Base-by-base conservation (phyloP, 2,113 vertebrate genomes). In the Irena cyanogastra region DNA sequence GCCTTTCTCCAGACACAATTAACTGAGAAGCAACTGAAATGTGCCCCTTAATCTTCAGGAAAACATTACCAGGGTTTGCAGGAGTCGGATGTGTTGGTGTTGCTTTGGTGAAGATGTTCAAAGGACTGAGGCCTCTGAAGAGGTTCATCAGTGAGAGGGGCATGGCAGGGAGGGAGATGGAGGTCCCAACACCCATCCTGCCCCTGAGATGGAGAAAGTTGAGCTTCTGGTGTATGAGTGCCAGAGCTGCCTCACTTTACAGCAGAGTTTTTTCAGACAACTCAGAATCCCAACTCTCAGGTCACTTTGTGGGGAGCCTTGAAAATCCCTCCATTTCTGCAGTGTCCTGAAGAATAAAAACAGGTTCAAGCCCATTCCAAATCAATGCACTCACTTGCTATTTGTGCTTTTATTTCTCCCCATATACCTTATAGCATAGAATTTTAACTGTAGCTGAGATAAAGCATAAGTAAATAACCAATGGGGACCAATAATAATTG, bases 371-470 rank as follows among this genome's bases (percentile, higher is more conserved):
- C 71, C 79, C 33, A 75, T 93, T 90, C 54, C 79, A 90, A 74
- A 94, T 89, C 90, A 93, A 94, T 94, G 85, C 22, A 13, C 41
- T 92, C 64, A 64, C 82, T 90, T 80, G 75, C 64, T 94, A 20
- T 97, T 95, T 97, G 90, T 86, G 75, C 52, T 96, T 95, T 96
- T 95, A 97, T 96, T 95, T 93, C 69, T 95, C 92, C 91, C 93
- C 66, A 64, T 5, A 11, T 41, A 74, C 82, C 85, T 64, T 37
- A 47, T 64, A 90, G 64, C 71, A 86, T 37, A 78, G 92, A 95
- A 88, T 90, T 96, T 96, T 96, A 96, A 86, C 93, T 86, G 61
- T 92, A 60, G 85, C 88, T 93, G 92, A 94, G 95, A 82, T 80
- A 90, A 60, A 93, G 83, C 83, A 87, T 90, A 96, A 96, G 90